Evolutionary conservation across 2,888 invertebrate genomes (phyloP).

Genomic region (Latrodectus elegans): DNA sequence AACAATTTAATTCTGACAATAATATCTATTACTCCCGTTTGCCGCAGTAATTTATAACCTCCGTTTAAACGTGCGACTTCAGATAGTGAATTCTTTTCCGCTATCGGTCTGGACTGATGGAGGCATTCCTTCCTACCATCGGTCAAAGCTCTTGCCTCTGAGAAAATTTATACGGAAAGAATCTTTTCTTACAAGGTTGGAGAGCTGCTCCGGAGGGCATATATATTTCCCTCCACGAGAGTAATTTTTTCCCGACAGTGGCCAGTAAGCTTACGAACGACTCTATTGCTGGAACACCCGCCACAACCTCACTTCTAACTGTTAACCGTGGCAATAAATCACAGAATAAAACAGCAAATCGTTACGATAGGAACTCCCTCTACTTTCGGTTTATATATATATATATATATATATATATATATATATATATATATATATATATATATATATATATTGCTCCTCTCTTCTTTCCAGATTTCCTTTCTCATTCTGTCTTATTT

Average conservation of each 20-base stretch:
- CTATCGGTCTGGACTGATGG: too few species aligned
- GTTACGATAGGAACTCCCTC: conserved; percentile 28
- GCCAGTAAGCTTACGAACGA: conserved; percentile 27
- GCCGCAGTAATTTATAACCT: too few species aligned
- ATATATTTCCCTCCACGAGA: conserved; percentile 5
- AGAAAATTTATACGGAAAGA: background rate
- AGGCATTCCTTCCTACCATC: too few species aligned
- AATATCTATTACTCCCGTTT: too few species aligned
- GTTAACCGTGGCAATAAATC: conserved; percentile 56
- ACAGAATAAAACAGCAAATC: conserved; percentile 51
- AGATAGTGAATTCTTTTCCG: too few species aligned
- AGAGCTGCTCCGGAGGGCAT: conserved; percentile 33
- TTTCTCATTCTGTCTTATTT: background rate
- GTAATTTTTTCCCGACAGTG: conserved; percentile 19
- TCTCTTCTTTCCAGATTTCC: background rate
- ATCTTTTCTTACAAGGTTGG: conserved; percentile 22
- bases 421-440: conserved; percentile 33
- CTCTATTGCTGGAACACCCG: conserved; percentile 1
- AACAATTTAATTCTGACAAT: too few species aligned
- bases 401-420: conserved; percentile 30
- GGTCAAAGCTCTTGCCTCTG: background rate
- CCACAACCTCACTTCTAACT: conserved; percentile 31
- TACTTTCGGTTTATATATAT: conserved; percentile 19
- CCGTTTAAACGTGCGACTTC: too few species aligned
- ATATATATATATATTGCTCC: conserved; percentile 15